phyloP scores from a whole-genome alignment of 2,797 vertebrate species.

The Hemibagrus guttatus region DNA sequence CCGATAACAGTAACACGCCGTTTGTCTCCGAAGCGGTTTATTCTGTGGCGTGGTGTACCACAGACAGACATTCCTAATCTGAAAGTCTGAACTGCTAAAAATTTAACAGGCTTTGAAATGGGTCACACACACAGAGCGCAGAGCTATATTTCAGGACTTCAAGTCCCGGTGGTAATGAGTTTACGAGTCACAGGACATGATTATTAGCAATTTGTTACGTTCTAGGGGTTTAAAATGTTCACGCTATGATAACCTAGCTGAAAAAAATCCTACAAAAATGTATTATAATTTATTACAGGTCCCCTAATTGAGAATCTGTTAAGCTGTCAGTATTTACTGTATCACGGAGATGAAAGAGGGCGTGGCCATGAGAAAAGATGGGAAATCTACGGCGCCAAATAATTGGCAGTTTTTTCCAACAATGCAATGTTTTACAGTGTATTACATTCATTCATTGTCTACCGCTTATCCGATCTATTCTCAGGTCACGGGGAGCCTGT shows the following conservation, averaged over 20 bases:
- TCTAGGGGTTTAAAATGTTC: not conserved
- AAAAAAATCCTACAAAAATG: not conserved
- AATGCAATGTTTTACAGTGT: not conserved
- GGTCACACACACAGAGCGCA: not conserved
- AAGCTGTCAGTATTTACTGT: not conserved
- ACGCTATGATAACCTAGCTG: not conserved
- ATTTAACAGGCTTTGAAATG: not conserved
- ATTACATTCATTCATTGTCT: no score
- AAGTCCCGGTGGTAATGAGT: not conserved
- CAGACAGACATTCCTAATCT: not conserved
- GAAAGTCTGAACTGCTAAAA: not conserved
- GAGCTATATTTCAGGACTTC: not conserved
- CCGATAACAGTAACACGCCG: not conserved
- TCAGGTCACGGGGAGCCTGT: no score
- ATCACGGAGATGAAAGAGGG: not conserved
- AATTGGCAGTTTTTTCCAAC: not conserved
- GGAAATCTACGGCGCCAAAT: not conserved
- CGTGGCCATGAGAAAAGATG: not conserved
- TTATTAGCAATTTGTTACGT: not conserved
- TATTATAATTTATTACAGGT: not conserved
- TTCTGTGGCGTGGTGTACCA: not conserved
- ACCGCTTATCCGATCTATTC: no score
- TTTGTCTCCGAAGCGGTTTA: not conserved
- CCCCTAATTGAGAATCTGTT: not conserved
- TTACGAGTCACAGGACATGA: not conserved